phyloP scores from a whole-genome alignment of 2,888 invertebrate genomes.

The Drosophila cyrtoloma region DNA sequence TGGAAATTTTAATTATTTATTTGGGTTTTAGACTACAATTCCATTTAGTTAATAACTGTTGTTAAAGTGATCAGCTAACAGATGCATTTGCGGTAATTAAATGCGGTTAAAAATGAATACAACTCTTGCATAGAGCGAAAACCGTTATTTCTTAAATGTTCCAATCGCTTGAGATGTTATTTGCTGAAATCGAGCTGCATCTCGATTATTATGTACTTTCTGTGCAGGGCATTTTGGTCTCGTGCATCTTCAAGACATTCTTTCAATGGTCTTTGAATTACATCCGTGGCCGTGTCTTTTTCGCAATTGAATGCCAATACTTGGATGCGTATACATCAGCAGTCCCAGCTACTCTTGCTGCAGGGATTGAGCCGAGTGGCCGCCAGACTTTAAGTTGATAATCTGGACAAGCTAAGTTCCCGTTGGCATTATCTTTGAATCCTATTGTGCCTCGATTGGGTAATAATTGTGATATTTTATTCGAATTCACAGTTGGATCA shows the following conservation, averaged over 20 bases:
- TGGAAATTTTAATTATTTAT: neutral
- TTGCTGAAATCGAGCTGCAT: constrained; percentile 22
- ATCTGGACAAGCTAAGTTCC: neutral
- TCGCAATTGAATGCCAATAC: constrained; percentile 49
- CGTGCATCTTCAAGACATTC: constrained; percentile 21
- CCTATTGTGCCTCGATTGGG: constrained; percentile 6
- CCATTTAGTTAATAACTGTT: neutral
- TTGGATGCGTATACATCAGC: constrained; percentile 55
- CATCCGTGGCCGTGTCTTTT: constrained; percentile 17
- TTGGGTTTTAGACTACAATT: neutral
- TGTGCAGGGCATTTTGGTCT: constrained; percentile 25
- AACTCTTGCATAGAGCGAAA: neutral
- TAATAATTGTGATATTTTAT: neutral
- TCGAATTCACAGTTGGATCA: neutral
- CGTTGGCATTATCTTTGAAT: constrained; percentile 46
- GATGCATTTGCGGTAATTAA: constrained; percentile 21
- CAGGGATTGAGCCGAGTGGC: constrained; percentile 18
- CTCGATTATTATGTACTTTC: neutral
- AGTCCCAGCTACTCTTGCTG: constrained; percentile 32
- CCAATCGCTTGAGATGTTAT: constrained; percentile 2
- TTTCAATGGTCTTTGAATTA: constrained; percentile 27
- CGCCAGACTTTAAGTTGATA: neutral
- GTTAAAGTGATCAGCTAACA: neutral
- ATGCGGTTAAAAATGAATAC: neutral
- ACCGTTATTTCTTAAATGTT: neutral